These are phyloP conservation scores for Ginglymostoma cirratum DNA, from an alignment of 2,113 vertebrate species.

Conservation along the genomic window DNA sequence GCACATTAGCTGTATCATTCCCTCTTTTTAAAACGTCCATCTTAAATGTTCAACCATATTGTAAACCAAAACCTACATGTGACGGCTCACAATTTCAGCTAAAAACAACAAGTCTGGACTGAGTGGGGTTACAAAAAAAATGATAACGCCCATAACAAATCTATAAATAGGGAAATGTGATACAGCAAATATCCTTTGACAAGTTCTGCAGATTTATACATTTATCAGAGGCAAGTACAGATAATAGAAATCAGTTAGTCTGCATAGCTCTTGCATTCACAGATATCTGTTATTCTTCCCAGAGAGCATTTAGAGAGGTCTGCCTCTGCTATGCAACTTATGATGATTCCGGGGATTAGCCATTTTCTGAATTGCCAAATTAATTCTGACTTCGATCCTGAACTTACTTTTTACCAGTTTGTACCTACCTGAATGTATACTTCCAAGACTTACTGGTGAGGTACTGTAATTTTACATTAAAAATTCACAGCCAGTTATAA, in stretches of 20 bases:
- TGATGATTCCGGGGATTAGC: neutral
- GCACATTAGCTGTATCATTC: neutral
- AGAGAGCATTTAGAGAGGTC: neutral
- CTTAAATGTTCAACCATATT: neutral
- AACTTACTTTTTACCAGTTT: constrained; percentile 9
- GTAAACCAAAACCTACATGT: neutral
- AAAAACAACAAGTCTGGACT: neutral
- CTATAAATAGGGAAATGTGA: neutral
- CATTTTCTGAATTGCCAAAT: neutral
- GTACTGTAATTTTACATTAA: neutral
- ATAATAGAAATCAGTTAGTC: neutral
- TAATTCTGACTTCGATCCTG: neutral
- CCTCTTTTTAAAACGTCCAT: neutral
- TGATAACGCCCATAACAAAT: neutral
- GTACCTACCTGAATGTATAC: neutral
- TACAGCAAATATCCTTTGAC: neutral
- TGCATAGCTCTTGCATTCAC: neutral
- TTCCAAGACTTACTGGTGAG: neutral
- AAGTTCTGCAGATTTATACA: neutral
- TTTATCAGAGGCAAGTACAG: neutral
- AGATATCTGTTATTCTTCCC: neutral
- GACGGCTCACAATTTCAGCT: neutral
- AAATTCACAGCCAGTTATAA: neutral
- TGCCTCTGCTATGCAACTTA: neutral
- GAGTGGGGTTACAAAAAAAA: constrained; percentile 19